Evolutionary conservation across 2,113 vertebrate species (phyloP).

Genomic region (Oryzias javanicus): DNA sequence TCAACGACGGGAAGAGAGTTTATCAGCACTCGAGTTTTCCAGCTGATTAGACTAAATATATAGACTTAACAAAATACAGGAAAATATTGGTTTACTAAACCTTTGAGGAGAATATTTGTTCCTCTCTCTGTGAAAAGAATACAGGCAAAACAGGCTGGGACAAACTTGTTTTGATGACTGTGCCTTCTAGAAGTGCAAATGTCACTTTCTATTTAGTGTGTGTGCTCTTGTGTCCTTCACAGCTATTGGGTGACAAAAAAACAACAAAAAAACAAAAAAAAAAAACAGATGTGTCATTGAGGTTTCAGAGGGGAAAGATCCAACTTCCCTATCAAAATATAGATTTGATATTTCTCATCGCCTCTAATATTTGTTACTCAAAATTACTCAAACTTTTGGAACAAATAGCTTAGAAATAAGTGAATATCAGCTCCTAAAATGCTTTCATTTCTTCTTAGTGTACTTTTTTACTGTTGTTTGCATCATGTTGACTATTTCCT

Average conservation of each 20-base stretch:
- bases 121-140: neutral
- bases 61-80: too few relatives aligned
- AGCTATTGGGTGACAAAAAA: conserved; percentile 8
- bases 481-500: too few relatives aligned
- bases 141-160: neutral
- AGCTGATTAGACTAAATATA: neutral
- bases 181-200: neutral
- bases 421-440: too few relatives aligned
- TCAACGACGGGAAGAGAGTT: neutral
- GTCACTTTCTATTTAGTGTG: neutral
- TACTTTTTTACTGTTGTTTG: too few relatives aligned
- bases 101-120: neutral
- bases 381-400: neutral
- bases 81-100: neutral
- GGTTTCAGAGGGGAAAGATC: conserved; percentile 5
- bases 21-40: neutral
- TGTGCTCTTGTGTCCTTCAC: conserved; percentile 1
- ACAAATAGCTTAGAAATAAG: neutral
- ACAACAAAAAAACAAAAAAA: too few relatives aligned
- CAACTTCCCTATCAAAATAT: conserved; percentile 13
- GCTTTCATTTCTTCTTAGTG: too few relatives aligned
- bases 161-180: neutral
- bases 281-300: conserved; percentile 12
- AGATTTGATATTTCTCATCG: neutral
- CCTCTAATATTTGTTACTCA: neutral